Percentiles rank a stretch among this genome's conserved stretches.
Evolutionary conservation across 2,113 vertebrate genomes (phyloP).

Genomic region (Rhineura floridana): DNA sequence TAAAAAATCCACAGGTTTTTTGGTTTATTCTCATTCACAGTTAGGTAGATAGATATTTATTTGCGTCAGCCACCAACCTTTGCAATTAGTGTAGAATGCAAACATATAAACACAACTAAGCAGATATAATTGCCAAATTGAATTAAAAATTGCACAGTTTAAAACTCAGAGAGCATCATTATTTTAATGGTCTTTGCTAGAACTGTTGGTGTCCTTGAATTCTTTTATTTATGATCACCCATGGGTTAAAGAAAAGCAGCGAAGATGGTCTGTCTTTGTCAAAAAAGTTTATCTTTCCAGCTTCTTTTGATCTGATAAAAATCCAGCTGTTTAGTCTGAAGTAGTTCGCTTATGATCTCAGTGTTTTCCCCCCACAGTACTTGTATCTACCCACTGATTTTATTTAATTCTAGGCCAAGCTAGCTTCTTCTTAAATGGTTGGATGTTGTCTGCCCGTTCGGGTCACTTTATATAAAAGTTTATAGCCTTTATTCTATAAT

Average conservation of each 20-base stretch:
- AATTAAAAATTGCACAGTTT: no score
- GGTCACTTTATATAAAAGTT: neutral
- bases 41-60: no score
- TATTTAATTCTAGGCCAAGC: neutral
- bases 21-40: neutral
- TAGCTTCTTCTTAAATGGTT: neutral
- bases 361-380: no score
- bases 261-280: neutral
- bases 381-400: neutral
- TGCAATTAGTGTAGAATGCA: no score
- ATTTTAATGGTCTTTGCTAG: no score
- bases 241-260: neutral
- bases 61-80: no score
- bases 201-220: no score
- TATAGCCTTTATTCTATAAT: neutral
- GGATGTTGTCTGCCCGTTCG: neutral
- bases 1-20: neutral
- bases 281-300: neutral
- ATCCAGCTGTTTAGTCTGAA: neutral
- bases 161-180: no score
- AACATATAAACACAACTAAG: no score
- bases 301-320: neutral
- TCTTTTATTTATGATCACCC: neutral
- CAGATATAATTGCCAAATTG: no score
- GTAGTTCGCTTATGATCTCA: neutral